These are phyloP conservation scores for Falco concolor DNA, from an alignment of 2,797 vertebrate species.

Conservation along the genomic window DNA sequence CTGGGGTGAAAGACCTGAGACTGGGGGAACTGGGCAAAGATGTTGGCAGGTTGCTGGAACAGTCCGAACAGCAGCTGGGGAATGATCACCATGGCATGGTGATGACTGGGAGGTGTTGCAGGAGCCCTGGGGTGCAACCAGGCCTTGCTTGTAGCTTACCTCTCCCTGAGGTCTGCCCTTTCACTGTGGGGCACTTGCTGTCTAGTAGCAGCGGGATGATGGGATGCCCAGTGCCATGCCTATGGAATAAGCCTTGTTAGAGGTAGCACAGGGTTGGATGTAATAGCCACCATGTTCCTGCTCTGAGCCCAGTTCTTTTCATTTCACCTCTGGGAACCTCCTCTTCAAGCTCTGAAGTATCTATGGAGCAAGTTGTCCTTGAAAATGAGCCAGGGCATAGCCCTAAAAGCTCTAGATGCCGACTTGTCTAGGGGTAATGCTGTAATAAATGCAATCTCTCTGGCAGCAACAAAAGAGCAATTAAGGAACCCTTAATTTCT, in stretches of 20 bases:
- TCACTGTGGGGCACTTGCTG: rapidly evolving
- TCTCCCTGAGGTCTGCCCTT: background rate
- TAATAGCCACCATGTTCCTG: rapidly evolving
- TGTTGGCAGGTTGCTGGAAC: background rate
- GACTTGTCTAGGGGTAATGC: background rate
- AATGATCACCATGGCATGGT: background rate
- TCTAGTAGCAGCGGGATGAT: background rate
- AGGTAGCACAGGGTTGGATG: background rate
- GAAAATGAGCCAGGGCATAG: background rate
- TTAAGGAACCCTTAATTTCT: background rate
- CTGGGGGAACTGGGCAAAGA: background rate
- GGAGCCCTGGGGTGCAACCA: background rate
- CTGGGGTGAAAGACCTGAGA: background rate
- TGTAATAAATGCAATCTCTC: background rate
- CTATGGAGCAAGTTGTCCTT: background rate
- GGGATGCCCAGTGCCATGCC: background rate
- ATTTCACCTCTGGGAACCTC: background rate
- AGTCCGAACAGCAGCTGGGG: background rate
- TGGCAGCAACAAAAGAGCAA: background rate
- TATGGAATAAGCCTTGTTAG: background rate
- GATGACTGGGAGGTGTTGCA: background rate
- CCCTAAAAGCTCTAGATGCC: background rate
- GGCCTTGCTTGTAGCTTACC: background rate
- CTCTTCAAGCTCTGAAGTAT: background rate
- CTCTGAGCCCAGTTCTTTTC: background rate